Conservation (phyloP, 2,888 invertebrate genomes). For the Pyrgus malvae region DNA sequence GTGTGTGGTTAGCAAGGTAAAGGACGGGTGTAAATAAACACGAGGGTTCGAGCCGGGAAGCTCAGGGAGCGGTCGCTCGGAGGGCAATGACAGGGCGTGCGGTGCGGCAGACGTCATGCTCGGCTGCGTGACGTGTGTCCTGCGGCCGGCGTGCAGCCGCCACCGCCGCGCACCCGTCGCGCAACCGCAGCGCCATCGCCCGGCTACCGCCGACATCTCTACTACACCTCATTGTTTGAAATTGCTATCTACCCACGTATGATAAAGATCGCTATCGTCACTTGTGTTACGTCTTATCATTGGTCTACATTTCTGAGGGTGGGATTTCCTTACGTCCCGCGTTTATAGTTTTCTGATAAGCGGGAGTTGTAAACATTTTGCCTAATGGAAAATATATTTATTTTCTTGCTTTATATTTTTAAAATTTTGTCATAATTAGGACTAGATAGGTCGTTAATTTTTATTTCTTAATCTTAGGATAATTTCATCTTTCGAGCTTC, state of each 20-base stretch:
- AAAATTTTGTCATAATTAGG: no score
- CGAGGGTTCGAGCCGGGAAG: constrained; percentile 16
- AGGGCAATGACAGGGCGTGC: constrained; percentile 42
- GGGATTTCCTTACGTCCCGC: constrained; percentile 6
- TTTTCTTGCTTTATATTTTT: not conserved
- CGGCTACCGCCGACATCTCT: constrained; percentile 43
- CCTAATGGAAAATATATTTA: no score
- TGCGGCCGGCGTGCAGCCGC: no score
- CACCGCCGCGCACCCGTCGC: constrained; percentile 44
- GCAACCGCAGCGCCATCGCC: constrained; percentile 30
- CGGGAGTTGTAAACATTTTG: not conserved
- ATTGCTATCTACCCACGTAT: constrained; percentile 39
- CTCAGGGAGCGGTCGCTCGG: constrained; percentile 5
- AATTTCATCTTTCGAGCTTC: no score
- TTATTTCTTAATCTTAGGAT: no score
- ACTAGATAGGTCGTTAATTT: no score
- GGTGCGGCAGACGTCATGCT: constrained; percentile 59
- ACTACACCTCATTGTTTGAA: constrained; percentile 47
- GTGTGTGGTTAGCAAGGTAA: not conserved
- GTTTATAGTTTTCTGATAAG: constrained; percentile 10
- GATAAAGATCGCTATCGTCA: constrained; percentile 35
- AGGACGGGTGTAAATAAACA: constrained; percentile 21
- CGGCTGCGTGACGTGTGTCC: constrained; percentile 61
- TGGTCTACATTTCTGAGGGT: constrained; percentile 24
- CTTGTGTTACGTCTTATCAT: constrained; percentile 32